Evolutionary conservation across 1,140 invertebrate genomes (phyloP), one percentile per base, ranked within the genome.

Genomic region (Tribolium castaneum): DNA sequence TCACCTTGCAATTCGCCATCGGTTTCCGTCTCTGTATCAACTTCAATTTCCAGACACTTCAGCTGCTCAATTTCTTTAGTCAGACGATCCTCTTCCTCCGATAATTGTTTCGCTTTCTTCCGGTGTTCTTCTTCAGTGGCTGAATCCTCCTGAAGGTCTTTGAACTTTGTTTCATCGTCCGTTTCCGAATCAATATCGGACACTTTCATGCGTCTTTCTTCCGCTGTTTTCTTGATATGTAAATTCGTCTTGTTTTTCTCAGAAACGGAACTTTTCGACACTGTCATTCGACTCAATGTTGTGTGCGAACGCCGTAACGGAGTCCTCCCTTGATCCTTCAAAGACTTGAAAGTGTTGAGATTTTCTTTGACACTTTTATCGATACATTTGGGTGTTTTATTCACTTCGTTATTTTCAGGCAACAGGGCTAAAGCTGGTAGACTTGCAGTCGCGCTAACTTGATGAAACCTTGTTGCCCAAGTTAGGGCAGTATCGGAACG

Each of bases 11-110:
- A 88, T 85, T 93, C 93, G 1, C 92, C 92, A 79, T 93, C 92
- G 0, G 92, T 94, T 81, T 93, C 92, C 5, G 93, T 94, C 87
- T 95, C 94, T 0, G 93, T 94, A 80, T 95, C 94, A 19, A 94
- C 88, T 87, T 94, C 94, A 75, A 94, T 94, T 84, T 96, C 95
- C 0, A 94, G 91, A 19, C 91, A 94, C 85, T 96, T 92, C 70
- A 93, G 88, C 56, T 93, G 88, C 84, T 96, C 94, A 77, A 95
- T 95, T 86, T 96, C 94, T 62, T 93, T 91, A 79, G 94, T 94
- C n/a, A 96, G 83, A 0, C 91, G 89, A 78, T 94, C 94, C 86
- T 96, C 94, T 82, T 96, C 94, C 66, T 95, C 92, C 78, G 93
- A 91, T 75, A 97, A 83, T 82, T 95, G 86, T 80, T 85, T 85